These are phyloP conservation scores for Tachuris rubrigastra DNA, from an alignment of 2,113 vertebrate species.

Conservation along the genomic window DNA sequence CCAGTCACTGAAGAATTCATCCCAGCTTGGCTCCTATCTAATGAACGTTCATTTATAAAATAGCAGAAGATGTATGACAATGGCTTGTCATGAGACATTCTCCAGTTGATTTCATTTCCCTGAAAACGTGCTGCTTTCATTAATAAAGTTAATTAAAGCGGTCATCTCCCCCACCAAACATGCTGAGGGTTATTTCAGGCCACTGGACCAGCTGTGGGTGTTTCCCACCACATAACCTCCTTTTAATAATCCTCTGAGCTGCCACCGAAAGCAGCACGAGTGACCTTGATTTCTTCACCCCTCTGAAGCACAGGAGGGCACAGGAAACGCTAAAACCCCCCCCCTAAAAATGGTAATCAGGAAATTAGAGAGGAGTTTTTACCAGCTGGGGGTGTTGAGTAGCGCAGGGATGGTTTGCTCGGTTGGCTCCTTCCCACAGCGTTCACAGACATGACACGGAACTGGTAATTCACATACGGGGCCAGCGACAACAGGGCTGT, in stretches of 20 bases:
- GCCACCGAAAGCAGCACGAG: rapidly evolving
- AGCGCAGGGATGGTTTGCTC: conserved; percentile 80
- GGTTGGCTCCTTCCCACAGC: conserved; percentile 81
- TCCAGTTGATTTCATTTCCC: background rate
- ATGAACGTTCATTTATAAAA: background rate
- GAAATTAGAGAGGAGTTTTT: background rate
- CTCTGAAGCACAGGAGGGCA: background rate
- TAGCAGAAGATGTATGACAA: background rate
- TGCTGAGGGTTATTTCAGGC: background rate
- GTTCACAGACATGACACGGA: conserved; percentile 83
- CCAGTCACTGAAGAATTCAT: background rate
- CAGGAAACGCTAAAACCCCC: background rate
- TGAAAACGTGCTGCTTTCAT: background rate
- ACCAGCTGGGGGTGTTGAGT: conserved; percentile 87
- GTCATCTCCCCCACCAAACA: background rate
- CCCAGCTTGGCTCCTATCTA: background rate
- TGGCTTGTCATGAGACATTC: background rate
- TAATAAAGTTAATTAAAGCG: background rate
- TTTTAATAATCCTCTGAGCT: background rate
- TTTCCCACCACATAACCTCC: background rate
- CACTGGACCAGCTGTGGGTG: background rate
- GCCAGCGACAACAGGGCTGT: conserved; percentile 75
- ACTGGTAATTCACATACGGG: conserved; percentile 85
- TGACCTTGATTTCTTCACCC: rapidly evolving
- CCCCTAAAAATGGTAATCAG: rapidly evolving